A percentile compares a stretch with the other conserved stretches of the same genome.
Conservation (phyloP, 2,888 invertebrate genomes). For the Eurytoma adleriae region DNA sequence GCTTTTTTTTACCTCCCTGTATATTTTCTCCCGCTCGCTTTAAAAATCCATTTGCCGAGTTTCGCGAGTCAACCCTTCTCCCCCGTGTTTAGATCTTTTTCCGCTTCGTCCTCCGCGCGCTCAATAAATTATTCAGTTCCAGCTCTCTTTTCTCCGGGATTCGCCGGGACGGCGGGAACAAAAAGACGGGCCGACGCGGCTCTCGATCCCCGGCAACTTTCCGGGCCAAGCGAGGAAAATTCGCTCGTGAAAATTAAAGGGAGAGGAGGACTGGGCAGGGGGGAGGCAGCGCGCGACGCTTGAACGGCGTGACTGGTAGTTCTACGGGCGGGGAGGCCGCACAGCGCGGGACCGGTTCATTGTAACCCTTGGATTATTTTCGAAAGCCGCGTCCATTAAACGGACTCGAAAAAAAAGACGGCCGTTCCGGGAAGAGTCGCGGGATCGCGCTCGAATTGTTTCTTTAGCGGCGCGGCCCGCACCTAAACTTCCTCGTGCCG, state of each 20-base stretch:
- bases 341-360: slow-evolving; percentile 14
- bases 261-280: no score
- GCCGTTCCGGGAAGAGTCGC: slow-evolving; percentile 36
- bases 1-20: slow-evolving; percentile 23
- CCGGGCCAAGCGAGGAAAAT: no score
- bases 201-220: no score
- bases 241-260: background rate
- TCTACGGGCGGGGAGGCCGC: background rate
- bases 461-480: slow-evolving; percentile 37
- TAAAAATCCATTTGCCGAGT: slow-evolving; percentile 54
- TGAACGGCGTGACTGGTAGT: background rate
- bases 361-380: slow-evolving; percentile 48
- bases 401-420: slow-evolving; percentile 21
- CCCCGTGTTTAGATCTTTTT: slow-evolving; percentile 27
- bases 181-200: background rate
- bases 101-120: background rate
- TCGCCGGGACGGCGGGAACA: background rate
- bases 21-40: slow-evolving; percentile 31
- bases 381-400: slow-evolving; percentile 32
- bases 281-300: background rate
- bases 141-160: background rate
- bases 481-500: slow-evolving; percentile 16
- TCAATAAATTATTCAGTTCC: slow-evolving; percentile 44
- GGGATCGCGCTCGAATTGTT: slow-evolving; percentile 42
- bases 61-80: slow-evolving; percentile 15